A percentile compares a stretch with the other conserved stretches of the same genome.
Conservation (phyloP, 2,888 invertebrate genomes). For the Emesis furor region DNA sequence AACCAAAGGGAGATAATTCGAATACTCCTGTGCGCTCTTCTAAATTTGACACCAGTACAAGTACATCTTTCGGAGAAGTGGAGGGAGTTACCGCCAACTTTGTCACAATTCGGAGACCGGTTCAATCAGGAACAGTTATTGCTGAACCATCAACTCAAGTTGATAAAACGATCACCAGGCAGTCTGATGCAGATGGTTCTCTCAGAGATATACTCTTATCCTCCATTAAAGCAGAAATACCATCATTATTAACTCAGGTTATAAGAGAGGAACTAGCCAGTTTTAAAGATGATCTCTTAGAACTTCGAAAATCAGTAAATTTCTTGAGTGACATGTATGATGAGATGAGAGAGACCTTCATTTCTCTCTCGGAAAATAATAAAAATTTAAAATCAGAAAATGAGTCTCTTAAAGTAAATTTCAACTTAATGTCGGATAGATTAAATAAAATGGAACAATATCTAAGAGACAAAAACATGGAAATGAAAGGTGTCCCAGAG, state of each 20-base stretch:
- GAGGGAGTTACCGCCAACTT: too few species aligned
- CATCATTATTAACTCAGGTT: not conserved
- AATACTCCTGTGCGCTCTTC: too few species aligned
- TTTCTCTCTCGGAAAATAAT: not conserved
- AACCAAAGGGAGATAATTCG: too few species aligned
- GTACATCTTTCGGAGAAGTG: too few species aligned
- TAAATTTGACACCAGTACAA: too few species aligned
- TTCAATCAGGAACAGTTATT: too few species aligned
- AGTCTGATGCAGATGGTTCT: not conserved
- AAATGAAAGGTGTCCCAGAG: slow-evolving; percentile 8
- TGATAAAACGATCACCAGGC: not conserved
- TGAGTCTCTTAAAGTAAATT: not conserved
- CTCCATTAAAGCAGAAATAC: not conserved
- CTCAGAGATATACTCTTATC: not conserved
- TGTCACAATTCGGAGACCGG: too few species aligned
- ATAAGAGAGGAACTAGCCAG: not conserved
- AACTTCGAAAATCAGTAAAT: not conserved
- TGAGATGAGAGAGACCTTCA: not conserved
- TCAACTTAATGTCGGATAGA: slow-evolving; percentile 19
- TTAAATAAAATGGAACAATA: slow-evolving; percentile 14
- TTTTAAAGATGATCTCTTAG: not conserved
- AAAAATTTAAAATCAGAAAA: slow-evolving; percentile 14
- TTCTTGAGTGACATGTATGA: not conserved
- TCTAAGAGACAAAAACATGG: slow-evolving; percentile 8
- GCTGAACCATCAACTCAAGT: too few species aligned